phyloP scores from a whole-genome alignment of 2,797 vertebrate genomes.

The Oreochromis mossambicus region DNA sequence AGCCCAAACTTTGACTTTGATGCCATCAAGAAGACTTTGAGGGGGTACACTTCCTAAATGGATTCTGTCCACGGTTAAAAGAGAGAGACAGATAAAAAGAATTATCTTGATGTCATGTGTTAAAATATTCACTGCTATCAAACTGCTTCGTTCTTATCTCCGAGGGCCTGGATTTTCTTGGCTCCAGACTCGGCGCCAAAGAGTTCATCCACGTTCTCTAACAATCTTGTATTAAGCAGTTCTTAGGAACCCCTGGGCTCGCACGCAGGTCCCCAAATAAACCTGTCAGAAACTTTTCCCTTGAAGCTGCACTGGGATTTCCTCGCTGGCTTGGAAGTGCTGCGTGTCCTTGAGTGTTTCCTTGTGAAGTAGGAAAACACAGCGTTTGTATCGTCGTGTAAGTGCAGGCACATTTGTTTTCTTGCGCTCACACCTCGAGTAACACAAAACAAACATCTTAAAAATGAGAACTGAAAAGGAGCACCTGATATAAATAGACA shows the following conservation, averaged over 20 bases:
- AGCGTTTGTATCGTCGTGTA: slow-evolving; percentile 28
- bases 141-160: slow-evolving; percentile 29
- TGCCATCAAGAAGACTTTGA: slow-evolving; percentile 39
- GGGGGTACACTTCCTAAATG: slow-evolving; percentile 36
- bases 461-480: neutral
- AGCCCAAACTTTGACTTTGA: slow-evolving; percentile 46
- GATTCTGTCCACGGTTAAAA: slow-evolving; percentile 43
- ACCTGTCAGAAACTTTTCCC: slow-evolving; percentile 49
- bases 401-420: slow-evolving; percentile 17
- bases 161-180: slow-evolving; percentile 26
- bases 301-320: slow-evolving; percentile 43
- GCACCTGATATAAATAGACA: neutral
- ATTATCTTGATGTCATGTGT: slow-evolving; percentile 47
- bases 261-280: slow-evolving; percentile 43
- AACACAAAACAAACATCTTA: neutral
- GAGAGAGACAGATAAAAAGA: slow-evolving; percentile 52
- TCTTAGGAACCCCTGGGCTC: slow-evolving; percentile 30
- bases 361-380: slow-evolving; percentile 15
- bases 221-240: slow-evolving; percentile 48
- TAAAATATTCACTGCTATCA: slow-evolving; percentile 61
- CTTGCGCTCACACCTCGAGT: neutral
- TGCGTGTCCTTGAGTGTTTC: slow-evolving; percentile 31
- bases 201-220: slow-evolving; percentile 38
- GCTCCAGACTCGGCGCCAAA: slow-evolving; percentile 1
- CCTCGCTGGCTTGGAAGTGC: slow-evolving; percentile 7